Evolutionary conservation across 2,888 invertebrate species (phyloP).

Genomic region (Nematopogon swammerdamellus): DNA sequence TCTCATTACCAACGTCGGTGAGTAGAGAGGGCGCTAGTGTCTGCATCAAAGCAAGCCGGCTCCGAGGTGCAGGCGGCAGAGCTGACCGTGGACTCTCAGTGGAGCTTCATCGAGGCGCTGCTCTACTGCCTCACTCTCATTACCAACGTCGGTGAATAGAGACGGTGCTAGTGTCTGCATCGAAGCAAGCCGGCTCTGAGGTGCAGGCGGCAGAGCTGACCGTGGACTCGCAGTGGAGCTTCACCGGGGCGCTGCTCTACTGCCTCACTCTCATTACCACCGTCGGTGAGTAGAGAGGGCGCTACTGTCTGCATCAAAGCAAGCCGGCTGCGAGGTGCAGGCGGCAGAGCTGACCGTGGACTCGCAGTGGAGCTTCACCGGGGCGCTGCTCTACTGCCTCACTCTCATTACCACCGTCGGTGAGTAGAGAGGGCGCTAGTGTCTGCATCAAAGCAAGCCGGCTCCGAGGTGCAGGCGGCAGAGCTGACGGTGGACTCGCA

Average conservation of each 20-base stretch:
- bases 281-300: slow-evolving; percentile 55
- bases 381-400: slow-evolving; percentile 69
- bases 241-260: slow-evolving; percentile 69
- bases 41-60: no score
- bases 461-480: slow-evolving; percentile 24
- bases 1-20: slow-evolving; percentile 74
- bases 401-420: slow-evolving; percentile 76
- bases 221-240: slow-evolving; percentile 60
- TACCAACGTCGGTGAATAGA: slow-evolving; percentile 68
- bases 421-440: slow-evolving; percentile 27
- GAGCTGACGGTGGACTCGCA: slow-evolving; percentile 53
- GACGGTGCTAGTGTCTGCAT: slow-evolving; percentile 30
- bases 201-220: no score
- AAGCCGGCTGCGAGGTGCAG: no score
- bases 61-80: slow-evolving; percentile 61
- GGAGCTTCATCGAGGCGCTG: slow-evolving; percentile 70
- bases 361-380: slow-evolving; percentile 66
- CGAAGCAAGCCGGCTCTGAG: slow-evolving; percentile 31
- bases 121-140: slow-evolving; percentile 72
- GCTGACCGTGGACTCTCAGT: slow-evolving; percentile 29
- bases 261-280: slow-evolving; percentile 74
- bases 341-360: slow-evolving; percentile 17
- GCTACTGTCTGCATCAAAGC: no score
- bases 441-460: slow-evolving; percentile 57
- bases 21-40: slow-evolving; percentile 18